Base-by-base conservation (phyloP, 2,113 vertebrate species). In the Odontesthes bonariensis region DNA sequence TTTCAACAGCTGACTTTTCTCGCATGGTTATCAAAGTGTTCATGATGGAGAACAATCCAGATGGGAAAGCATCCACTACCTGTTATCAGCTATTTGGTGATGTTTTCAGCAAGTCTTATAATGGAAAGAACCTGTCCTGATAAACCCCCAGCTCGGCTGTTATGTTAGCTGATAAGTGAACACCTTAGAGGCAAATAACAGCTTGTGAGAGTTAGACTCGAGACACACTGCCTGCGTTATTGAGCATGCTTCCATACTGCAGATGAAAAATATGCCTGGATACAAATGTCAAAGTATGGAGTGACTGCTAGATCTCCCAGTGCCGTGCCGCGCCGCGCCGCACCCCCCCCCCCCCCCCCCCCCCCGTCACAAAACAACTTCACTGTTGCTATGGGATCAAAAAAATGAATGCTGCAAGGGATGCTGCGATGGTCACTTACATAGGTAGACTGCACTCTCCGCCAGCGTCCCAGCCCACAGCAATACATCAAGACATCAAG, bases 381-480 rank as follows among this genome's bases (percentile, higher is more conserved):
- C 49, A 19, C 73, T 86, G 90, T 88, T 87, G 75, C 86, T 77
- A 85, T 76, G 84, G 63, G 40, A 86, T 79, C 51, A 71, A 70
- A 79, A 69, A 55, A 59, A 81, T 40, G 46, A 33, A 75, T 70
- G 55, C 72, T 59, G 69, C 52, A 32, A 31, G 67, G 54, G 66
- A 71, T 73, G 75, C 64, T 85, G 72, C 16, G 60, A 59, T 58
- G 80, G 65, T 81, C 85, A 98, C 97, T 99, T 95, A 99, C 97
- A 95, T 97, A 97, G 94, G 96, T 97, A 95, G 97, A 96, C 95
- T 92, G 96, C 92, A 94, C 96, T 96, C 93, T 94, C 95, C 95
- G 95, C 93, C 96, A 96, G 92, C 97, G 96, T 93, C 95, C 97
- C 96, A 99, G 95, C 94, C 97, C 96, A 97, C 97, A 99, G 96